Base-by-base conservation (phyloP, 2,888 invertebrate species). In the Phania funesta region DNA sequence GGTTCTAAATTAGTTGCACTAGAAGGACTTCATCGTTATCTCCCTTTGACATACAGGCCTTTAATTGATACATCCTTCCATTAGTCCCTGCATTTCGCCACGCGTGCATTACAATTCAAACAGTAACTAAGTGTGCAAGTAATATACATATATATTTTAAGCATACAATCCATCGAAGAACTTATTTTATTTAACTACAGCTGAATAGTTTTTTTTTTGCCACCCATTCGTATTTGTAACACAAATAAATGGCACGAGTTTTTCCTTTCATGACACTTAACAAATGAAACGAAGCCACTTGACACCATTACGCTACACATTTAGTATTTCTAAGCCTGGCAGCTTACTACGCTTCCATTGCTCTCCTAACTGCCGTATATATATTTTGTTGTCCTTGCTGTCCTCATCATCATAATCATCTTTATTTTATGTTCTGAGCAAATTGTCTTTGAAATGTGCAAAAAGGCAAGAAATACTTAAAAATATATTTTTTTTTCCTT, bases 251-350 rank as follows among this genome's bases (percentile, higher is more conserved):
- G 60, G 52, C 56, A 50, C 26, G 54, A 68, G 52, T 75, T 74
- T 71, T 78, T 71, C 20, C 48, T 74, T 74, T 79, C 67, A 62
- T 74, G 84, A 82, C 79, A 80, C 67, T 80, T 73, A 74, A 84
- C 77, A 84, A 84, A 77, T 80, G 74, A 80, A 84, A 84, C 70
- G 74, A 71, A 78, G 77, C 75, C 78, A 83, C 83, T 83, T 83
- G 83, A 80, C 83, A 84, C 80, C 77, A 75, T 83, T 80, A 68
- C 75, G 75, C 67, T 80, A 38, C 50, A 75, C 71, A 64, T 54
- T 78, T 77, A 54, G 24, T 67, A 50, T 48, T 56, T 24, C 41
- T 54, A 62, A 65, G 41, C 13, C 38, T 54, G 26, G 38, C 54
- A 16, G 29, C 38, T 50, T 16, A 26, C 22, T 24, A 50, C 29